Conservation (phyloP, 2,888 invertebrate species). For the Lacanobia oleracea region DNA sequence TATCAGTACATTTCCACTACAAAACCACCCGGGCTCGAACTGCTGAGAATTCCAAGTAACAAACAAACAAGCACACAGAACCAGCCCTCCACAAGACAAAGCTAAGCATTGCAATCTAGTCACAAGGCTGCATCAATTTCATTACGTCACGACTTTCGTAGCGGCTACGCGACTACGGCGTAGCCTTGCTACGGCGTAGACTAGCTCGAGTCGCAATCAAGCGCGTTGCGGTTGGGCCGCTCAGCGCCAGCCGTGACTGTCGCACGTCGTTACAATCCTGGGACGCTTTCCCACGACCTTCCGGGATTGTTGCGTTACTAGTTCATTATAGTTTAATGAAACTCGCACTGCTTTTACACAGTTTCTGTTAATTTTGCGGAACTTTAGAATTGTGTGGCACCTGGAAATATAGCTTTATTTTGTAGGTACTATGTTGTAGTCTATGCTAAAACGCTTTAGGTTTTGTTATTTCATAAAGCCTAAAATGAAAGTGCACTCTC, state of each 20-base stretch:
- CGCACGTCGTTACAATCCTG: slow-evolving; percentile 31
- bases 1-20: neutral
- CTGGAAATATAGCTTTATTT: neutral
- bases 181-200: slow-evolving; percentile 13
- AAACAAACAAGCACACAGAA: neutral
- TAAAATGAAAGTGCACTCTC: too few relatives aligned
- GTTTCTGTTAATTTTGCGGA: slow-evolving; percentile 25
- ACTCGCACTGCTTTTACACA: slow-evolving; percentile 10
- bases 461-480: neutral
- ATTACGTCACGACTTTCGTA: slow-evolving; percentile 35
- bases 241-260: slow-evolving; percentile 50
- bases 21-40: neutral
- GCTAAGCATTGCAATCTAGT: slow-evolving; percentile 31
- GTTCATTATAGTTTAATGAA: slow-evolving; percentile 48
- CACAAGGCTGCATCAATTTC: slow-evolving; percentile 37
- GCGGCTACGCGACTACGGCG: slow-evolving; percentile 25
- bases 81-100: slow-evolving; percentile 6
- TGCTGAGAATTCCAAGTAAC: neutral
- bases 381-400: neutral
- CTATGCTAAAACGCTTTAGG: neutral
- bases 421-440: neutral
- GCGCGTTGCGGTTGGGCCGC: slow-evolving; percentile 56
- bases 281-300: slow-evolving; percentile 5
- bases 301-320: slow-evolving; percentile 28
- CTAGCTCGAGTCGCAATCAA: slow-evolving; percentile 54